These are phyloP conservation scores for Hyperopisus bebe DNA, from an alignment of 2,113 vertebrate species.

Conservation along the genomic window DNA sequence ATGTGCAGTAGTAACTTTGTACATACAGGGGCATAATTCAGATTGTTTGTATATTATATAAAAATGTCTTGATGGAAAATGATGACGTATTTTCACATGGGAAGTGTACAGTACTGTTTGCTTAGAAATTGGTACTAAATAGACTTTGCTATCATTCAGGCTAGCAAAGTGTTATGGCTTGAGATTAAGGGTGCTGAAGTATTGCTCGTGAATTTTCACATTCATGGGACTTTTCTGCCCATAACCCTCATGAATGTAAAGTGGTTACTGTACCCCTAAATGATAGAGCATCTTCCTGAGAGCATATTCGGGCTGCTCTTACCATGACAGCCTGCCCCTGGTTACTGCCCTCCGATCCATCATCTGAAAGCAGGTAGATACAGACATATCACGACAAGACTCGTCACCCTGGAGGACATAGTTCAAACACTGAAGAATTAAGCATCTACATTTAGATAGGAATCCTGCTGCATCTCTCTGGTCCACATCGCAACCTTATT, in stretches of 20 bases:
- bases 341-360: conserved; percentile 32
- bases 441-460: not conserved
- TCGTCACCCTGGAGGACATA: not conserved
- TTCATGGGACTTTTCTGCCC: not conserved
- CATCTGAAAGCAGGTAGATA: conserved; percentile 21
- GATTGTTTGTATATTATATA: not conserved
- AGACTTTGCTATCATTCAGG: not conserved
- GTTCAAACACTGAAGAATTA: not conserved
- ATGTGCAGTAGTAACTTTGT: not conserved
- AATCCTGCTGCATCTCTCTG: not conserved
- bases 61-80: not conserved
- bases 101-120: not conserved
- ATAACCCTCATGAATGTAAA: not conserved
- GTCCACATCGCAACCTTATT: not conserved
- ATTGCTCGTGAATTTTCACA: not conserved
- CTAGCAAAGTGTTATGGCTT: not conserved
- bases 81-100: not conserved
- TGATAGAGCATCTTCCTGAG: not conserved
- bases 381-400: not conserved
- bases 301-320: not conserved
- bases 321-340: conserved; percentile 10
- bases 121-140: not conserved
- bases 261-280: not conserved
- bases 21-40: not conserved
- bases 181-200: not conserved